Evolutionary conservation across 2,113 vertebrate genomes (phyloP), one percentile per base, ranked within the genome.

Genomic region (Gobio gobio): DNA sequence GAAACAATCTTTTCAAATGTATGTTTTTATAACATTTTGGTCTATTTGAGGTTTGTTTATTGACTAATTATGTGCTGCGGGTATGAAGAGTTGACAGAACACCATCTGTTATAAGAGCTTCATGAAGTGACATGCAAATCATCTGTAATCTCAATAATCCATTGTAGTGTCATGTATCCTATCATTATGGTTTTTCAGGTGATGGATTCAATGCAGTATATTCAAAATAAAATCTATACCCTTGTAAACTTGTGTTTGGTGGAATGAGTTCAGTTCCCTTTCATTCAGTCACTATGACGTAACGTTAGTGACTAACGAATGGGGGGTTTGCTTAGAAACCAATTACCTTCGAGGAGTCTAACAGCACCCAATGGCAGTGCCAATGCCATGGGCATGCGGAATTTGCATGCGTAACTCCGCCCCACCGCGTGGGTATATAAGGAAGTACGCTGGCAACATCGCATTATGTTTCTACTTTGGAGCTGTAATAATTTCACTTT

Each of bases 81-180:
- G 24, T 29, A 26, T 76, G 49, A 16, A 54, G 24, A 20, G 74
- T 29, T 51, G 26, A 56, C 74, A 33, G 29, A 76, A 76, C 49
- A 33, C 8, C 3, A 51, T 76, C 49, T 54, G 74, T 76, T 76
- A 54, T 5, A 20, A 54, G 16, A 33, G 49, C 74, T 51, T 76
- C 74, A 54, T 76, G 20, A 76, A 76, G 20, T 16, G 40, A 54
- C 49, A 76, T 51, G 74, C 49, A 54, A 76, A 51, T 51, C 24
- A 8, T 76, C 13, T 54, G 47, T 56, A 51, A 56, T 76, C 47
- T 76, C 24, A 51, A 20, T 76, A 54, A 9, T 33, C 8, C n/a
- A 6, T 76, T 56, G n/a, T 76, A 4, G 29, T 49, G 4, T 29
- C 16, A 43, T 72, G 16, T 29, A 20, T 22, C 8, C 70, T 74